Percentiles rank a stretch among this genome's conserved stretches.
These are phyloP conservation scores for Carduelis carduelis DNA, from an alignment of 2,797 vertebrate genomes.

Conservation along the genomic window DNA sequence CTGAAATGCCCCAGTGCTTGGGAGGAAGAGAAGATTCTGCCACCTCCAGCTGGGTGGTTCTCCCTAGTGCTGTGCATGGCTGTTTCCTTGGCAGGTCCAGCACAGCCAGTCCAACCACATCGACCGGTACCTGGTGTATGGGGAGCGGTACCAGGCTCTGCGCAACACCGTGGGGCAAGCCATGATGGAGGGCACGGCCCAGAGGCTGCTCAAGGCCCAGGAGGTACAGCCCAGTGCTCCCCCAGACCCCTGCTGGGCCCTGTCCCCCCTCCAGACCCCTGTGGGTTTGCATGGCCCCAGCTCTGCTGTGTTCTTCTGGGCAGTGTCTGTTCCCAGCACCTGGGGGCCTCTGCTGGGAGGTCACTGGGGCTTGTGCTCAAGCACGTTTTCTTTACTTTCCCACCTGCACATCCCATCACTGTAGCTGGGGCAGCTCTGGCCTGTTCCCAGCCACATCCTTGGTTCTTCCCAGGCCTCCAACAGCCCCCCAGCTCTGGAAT, in stretches of 20 bases:
- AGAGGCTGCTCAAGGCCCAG: constrained; percentile 62
- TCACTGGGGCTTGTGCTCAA: not conserved
- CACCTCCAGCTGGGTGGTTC: not conserved
- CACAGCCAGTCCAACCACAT: constrained; percentile 65
- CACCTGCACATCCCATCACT: too few relatives aligned
- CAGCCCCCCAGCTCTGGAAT: constrained; percentile 22
- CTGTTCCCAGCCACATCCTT: not conserved
- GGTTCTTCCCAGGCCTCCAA: constrained; percentile 56
- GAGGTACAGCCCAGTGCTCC: constrained; percentile 74
- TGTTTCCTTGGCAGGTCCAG: constrained; percentile 33
- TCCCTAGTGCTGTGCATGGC: not conserved
- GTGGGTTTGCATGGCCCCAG: not conserved
- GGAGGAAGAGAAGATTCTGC: not conserved
- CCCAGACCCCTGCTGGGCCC: not conserved
- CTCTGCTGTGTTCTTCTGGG: not conserved
- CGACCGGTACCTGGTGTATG: constrained; percentile 86
- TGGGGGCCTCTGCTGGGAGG: not conserved
- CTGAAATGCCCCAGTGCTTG: not conserved
- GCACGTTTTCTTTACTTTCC: not conserved
- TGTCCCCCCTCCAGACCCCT: too few relatives aligned
- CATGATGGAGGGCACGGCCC: constrained; percentile 71
- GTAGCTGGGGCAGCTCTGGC: not conserved
- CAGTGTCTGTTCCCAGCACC: not conserved
- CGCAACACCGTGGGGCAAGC: constrained; percentile 81
- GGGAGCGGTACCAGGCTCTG: constrained; percentile 80